phyloP scores from a whole-genome alignment of 1,140 invertebrate species.

The Drosophila repleta region DNA sequence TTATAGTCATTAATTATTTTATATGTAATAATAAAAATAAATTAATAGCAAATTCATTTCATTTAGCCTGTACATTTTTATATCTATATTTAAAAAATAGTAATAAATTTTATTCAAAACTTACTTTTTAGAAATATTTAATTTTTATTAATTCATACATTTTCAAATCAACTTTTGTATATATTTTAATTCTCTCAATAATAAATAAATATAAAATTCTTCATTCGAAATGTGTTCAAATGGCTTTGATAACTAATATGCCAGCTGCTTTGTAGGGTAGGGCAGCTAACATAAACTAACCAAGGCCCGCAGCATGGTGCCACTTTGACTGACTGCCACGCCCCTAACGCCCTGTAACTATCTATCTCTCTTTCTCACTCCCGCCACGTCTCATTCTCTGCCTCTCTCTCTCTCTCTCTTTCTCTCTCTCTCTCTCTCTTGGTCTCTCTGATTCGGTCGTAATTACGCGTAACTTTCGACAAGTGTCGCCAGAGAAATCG shows the following conservation, averaged over 20 bases:
- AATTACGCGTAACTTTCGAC: slow-evolving; percentile 81
- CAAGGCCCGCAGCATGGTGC: slow-evolving; percentile 36
- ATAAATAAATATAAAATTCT: too few relatives aligned
- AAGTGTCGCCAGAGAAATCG: slow-evolving; percentile 75
- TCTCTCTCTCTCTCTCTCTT: slow-evolving; percentile 4
- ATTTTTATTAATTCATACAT: too few relatives aligned
- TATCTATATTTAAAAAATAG: too few relatives aligned
- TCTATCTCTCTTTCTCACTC: slow-evolving; percentile 3
- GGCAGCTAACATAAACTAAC: slow-evolving; percentile 20
- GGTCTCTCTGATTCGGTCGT: slow-evolving; percentile 53
- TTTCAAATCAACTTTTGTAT: too few relatives aligned
- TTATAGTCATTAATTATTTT: too few relatives aligned
- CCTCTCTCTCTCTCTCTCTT: slow-evolving; percentile 17
- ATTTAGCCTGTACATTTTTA: too few relatives aligned
- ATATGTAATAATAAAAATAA: too few relatives aligned
- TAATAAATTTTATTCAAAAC: too few relatives aligned
- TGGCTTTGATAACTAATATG: background rate
- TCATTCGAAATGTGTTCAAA: background rate
- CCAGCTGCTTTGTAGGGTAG: slow-evolving; percentile 19
- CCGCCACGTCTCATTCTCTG: too few relatives aligned
- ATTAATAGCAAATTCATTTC: too few relatives aligned
- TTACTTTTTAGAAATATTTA: too few relatives aligned
- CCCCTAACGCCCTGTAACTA: slow-evolving; percentile 16
- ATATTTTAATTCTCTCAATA: too few relatives aligned
- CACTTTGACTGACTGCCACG: slow-evolving; percentile 38